A percentile compares a stretch with the other conserved stretches of the same genome.
Conservation (phyloP, 2,888 invertebrate species). For the Lissonota sp. region DNA sequence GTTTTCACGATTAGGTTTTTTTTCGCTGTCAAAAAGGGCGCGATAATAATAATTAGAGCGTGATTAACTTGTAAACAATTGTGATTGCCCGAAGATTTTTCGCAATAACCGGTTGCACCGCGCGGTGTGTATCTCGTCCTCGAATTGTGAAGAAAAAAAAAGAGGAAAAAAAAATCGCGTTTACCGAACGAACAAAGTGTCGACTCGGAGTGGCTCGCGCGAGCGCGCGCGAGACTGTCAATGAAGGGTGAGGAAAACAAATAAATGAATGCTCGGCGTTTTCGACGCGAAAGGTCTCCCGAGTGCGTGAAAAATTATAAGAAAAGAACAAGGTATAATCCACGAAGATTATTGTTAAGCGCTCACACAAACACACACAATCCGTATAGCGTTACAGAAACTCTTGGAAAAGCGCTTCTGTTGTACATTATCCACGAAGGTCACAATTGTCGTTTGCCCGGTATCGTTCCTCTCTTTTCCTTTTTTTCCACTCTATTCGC, state of each 20-base stretch:
- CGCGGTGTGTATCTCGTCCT: background rate
- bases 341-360: no score
- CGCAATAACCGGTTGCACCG: conserved; percentile 41
- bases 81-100: background rate
- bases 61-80: conserved; percentile 50
- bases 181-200: background rate
- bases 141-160: background rate
- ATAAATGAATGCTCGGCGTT: no score
- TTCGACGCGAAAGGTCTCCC: background rate
- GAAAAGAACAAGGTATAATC: no score
- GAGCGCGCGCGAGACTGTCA: no score
- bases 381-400: background rate
- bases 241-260: no score
- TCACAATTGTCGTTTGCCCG: conserved; percentile 50
- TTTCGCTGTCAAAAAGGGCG: background rate
- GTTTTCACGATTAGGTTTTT: background rate
- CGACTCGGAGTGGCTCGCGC: background rate
- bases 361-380: no score
- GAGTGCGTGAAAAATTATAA: background rate
- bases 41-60: background rate
- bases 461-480: conserved; percentile 31
- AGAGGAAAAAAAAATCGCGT: background rate
- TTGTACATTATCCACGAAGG: conserved; percentile 43
- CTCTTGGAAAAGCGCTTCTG: conserved; percentile 31
- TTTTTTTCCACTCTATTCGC: conserved; percentile 20